Conservation (phyloP, 2,113 vertebrate genomes). For the Neotoma lepida region DNA sequence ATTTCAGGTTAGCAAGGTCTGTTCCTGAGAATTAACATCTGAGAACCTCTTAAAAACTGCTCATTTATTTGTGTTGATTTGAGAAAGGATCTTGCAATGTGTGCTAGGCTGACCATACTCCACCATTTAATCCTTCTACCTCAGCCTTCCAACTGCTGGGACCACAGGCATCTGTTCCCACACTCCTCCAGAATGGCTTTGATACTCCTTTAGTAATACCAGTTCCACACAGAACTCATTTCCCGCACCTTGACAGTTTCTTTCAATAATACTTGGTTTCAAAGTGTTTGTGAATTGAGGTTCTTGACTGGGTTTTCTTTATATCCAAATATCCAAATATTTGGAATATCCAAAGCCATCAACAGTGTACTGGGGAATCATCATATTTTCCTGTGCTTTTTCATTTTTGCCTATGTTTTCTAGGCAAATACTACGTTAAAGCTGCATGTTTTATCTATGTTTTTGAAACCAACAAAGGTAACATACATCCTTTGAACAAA, state of each 20-base stretch:
- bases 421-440: constrained; percentile 60
- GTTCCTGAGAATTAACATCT: background rate
- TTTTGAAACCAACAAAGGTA: constrained; percentile 64
- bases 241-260: constrained; percentile 66
- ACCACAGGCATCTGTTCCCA: background rate
- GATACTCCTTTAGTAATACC: constrained; percentile 70
- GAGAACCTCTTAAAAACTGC: background rate
- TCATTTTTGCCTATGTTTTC: constrained; percentile 42
- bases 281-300: background rate
- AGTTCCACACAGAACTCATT: constrained; percentile 60
- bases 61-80: background rate
- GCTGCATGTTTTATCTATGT: constrained; percentile 51
- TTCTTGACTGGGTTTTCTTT: constrained; percentile 62
- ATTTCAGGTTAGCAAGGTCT: background rate
- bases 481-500: constrained; percentile 58
- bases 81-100: background rate
- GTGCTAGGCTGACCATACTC: background rate
- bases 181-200: constrained; percentile 58
- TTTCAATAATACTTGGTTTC: constrained; percentile 70
- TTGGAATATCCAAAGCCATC: constrained; percentile 67
- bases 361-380: constrained; percentile 11
- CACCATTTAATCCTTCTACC: background rate
- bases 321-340: no score
- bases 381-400: constrained; percentile 3
- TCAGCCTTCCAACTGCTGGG: no score